A percentile compares a stretch with the other conserved stretches of the same genome.
Evolutionary conservation across 2,113 vertebrate species (phyloP).

Genomic region (Nothocercus julius): DNA sequence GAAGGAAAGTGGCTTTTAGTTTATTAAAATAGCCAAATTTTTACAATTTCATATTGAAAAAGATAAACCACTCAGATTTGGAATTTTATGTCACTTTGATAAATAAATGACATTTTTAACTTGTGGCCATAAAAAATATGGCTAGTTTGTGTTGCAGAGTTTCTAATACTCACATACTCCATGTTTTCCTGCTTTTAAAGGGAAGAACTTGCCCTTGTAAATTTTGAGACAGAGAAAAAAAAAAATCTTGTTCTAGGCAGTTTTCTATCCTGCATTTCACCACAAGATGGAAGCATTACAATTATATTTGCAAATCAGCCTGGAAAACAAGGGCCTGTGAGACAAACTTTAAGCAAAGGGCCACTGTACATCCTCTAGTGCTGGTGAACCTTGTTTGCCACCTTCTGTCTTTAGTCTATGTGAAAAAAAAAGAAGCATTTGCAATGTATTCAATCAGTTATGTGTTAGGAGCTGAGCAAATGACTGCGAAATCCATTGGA

Average conservation of each 20-base stretch:
- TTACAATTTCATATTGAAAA: background rate
- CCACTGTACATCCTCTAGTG: background rate
- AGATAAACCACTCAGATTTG: background rate
- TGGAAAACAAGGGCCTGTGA: background rate
- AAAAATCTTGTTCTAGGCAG: no score
- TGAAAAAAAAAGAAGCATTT: background rate
- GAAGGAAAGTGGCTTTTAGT: background rate
- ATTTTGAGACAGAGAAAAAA: constrained; percentile 1
- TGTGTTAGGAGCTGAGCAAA: background rate
- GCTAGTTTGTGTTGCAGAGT: background rate
- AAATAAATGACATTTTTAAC: background rate
- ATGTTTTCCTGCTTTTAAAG: background rate
- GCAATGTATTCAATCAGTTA: background rate
- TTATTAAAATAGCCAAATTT: background rate
- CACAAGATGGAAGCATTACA: constrained; percentile 77
- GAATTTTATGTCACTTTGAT: background rate
- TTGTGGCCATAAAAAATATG: background rate
- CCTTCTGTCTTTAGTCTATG: background rate
- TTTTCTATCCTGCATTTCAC: constrained; percentile 55
- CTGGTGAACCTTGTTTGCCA: background rate
- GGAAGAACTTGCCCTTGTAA: background rate
- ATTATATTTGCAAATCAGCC: constrained; percentile 34
- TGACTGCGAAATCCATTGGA: background rate
- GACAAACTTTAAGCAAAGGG: background rate
- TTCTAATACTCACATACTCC: background rate